A percentile compares a stretch with the other conserved stretches of the same genome.
phyloP scores from a whole-genome alignment of 2,888 invertebrate species.

The Chouioia cunea region DNA sequence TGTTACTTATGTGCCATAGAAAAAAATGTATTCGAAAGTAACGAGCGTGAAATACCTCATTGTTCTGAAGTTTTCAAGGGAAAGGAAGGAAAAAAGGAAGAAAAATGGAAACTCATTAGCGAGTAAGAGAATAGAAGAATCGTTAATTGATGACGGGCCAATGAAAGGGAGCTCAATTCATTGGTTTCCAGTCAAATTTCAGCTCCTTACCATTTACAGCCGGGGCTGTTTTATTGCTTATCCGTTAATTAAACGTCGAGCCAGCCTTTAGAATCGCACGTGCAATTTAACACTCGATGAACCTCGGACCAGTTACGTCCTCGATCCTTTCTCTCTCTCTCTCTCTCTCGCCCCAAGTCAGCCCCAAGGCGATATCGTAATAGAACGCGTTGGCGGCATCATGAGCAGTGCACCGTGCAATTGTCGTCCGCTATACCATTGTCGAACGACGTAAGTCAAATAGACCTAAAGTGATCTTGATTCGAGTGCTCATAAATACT shows the following conservation, averaged over 20 bases:
- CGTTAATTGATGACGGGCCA: conserved; percentile 43
- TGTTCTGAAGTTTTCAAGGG: conserved; percentile 2
- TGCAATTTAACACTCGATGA: conserved; percentile 49
- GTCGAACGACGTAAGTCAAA: conserved; percentile 42
- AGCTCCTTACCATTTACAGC: conserved; percentile 36
- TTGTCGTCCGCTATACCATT: conserved; percentile 29
- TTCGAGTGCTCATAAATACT: conserved; percentile 37
- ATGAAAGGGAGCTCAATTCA: conserved; percentile 44
- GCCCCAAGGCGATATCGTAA: conserved; percentile 37
- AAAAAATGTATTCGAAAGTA: background rate
- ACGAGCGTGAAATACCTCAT: conserved; percentile 7
- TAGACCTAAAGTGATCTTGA: conserved; percentile 31
- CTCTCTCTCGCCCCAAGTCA: conserved; percentile 31
- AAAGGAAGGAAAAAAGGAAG: conserved; percentile 2
- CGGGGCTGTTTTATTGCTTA: conserved; percentile 47
- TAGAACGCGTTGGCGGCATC: conserved; percentile 27
- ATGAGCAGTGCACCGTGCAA: conserved; percentile 34
- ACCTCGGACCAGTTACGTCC: conserved; percentile 47
- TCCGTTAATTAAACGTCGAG: conserved; percentile 49
- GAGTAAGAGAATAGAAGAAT: conserved; percentile 40
- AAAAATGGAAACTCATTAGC: conserved; percentile 42
- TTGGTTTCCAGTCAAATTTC: conserved; percentile 46
- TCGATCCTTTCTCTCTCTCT: conserved; percentile 25
- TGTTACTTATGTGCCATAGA: background rate
- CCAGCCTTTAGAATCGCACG: conserved; percentile 46